Evolutionary conservation across 2,888 invertebrate species (phyloP).

Genomic region (Oligia strigilis): DNA sequence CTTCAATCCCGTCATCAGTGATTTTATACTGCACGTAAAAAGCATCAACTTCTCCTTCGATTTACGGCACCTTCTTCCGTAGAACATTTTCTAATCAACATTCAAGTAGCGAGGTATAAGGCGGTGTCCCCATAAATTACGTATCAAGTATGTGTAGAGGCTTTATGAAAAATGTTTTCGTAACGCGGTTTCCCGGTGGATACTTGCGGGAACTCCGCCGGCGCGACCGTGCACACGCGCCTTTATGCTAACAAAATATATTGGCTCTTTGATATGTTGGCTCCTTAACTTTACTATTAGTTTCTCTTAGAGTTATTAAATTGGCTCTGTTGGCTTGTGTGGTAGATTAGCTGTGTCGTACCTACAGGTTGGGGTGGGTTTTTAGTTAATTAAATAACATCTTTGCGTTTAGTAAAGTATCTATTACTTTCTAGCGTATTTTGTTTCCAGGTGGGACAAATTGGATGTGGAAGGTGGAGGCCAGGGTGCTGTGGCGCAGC

Average conservation of each 20-base stretch:
- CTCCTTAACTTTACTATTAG: conserved; percentile 79
- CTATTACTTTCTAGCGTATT: not conserved
- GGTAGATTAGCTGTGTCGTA: conserved; percentile 22
- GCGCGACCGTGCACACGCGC: conserved; percentile 63
- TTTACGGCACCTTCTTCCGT: conserved; percentile 50
- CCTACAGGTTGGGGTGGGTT: not conserved
- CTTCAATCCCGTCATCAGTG: conserved; percentile 48
- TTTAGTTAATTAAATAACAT: conserved; percentile 11
- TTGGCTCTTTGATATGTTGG: conserved; percentile 78
- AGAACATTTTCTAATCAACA: conserved; percentile 84
- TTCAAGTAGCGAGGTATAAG: conserved; percentile 82
- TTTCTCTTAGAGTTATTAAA: conserved; percentile 72
- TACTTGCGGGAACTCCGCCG: conserved; percentile 75
- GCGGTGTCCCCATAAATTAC: conserved; percentile 89
- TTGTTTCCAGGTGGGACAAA: not conserved
- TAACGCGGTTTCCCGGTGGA: conserved; percentile 74
- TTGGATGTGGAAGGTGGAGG: not conserved
- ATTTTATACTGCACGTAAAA: conserved; percentile 61
- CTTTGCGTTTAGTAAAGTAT: not conserved
- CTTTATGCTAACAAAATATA: conserved; percentile 81
- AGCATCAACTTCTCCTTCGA: conserved; percentile 50
- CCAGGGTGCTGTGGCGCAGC: not conserved
- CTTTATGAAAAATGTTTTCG: conserved; percentile 89
- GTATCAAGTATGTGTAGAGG: conserved; percentile 87
- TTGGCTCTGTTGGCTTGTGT: conserved; percentile 58